Conservation (phyloP, 1,140 invertebrate species). For the Zeugodacus cucurbitae region DNA sequence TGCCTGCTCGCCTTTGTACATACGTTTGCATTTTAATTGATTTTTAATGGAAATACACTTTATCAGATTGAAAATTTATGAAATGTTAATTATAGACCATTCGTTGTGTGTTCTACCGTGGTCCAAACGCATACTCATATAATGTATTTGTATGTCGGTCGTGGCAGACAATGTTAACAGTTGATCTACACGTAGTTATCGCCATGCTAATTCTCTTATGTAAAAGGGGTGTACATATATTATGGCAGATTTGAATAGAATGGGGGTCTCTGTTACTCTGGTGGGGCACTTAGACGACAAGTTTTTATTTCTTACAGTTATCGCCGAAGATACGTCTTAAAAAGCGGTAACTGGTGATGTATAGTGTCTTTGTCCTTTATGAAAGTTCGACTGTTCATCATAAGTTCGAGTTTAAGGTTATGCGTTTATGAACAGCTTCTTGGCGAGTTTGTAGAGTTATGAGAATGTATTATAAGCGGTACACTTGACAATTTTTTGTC, state of each 20-base stretch:
- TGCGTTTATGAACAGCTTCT: too few species aligned
- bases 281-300: too few species aligned
- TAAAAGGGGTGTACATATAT: not conserved
- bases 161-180: not conserved
- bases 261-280: too few species aligned
- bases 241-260: not conserved
- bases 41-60: slow-evolving; percentile 63
- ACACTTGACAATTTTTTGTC: too few species aligned
- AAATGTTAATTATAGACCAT: slow-evolving; percentile 62
- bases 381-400: too few species aligned
- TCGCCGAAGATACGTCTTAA: too few species aligned
- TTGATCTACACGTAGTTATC: not conserved
- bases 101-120: not conserved
- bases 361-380: too few species aligned
- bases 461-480: too few species aligned
- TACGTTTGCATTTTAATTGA: slow-evolving; percentile 56
- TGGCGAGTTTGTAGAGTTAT: too few species aligned
- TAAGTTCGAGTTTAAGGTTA: too few species aligned
- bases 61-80: slow-evolving; percentile 63
- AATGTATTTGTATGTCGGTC: not conserved
- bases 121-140: not conserved
- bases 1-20: slow-evolving; percentile 21
- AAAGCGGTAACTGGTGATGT: too few species aligned
- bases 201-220: not conserved
- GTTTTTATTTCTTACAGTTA: too few species aligned